These are phyloP conservation scores for Odiellus spinosus DNA, from an alignment of 2,888 invertebrate genomes.

Conservation along the genomic window DNA sequence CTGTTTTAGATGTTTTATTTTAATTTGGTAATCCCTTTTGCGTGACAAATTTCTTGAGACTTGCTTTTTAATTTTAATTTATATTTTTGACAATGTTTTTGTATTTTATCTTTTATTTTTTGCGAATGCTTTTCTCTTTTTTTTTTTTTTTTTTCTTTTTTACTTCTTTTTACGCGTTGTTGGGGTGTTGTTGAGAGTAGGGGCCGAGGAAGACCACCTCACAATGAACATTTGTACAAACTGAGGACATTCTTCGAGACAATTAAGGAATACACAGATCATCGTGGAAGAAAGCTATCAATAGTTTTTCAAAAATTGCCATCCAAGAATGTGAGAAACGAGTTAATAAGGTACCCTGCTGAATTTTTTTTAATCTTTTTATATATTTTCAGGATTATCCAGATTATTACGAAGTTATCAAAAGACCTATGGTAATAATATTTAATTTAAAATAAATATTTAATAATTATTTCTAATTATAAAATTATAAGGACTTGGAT, in stretches of 20 bases:
- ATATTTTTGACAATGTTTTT: not conserved
- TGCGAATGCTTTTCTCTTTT: not conserved
- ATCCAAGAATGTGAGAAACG: constrained; percentile 56
- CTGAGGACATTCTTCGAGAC: constrained; percentile 72
- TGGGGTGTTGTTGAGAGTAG: not conserved
- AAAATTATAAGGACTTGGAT: no score
- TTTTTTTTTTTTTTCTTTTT: not conserved
- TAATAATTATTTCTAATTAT: no score
- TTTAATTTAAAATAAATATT: no score
- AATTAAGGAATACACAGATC: constrained; percentile 71
- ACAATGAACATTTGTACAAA: constrained; percentile 41
- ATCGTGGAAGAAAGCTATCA: constrained; percentile 76
- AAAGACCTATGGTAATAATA: constrained; percentile 85
- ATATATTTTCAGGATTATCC: constrained; percentile 63
- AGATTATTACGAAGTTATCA: constrained; percentile 93
- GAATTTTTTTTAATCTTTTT: constrained; percentile 1
- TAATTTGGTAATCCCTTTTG: no score
- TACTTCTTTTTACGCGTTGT: not conserved
- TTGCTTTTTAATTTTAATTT: no score
- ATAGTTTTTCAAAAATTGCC: constrained; percentile 88
- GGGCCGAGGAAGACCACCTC: constrained; percentile 29
- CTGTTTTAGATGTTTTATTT: no score
- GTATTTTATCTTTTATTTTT: not conserved
- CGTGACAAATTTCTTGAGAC: no score
- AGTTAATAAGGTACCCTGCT: not conserved